These are phyloP conservation scores for Tupaia tana DNA, from an alignment of 2,113 vertebrate species.

Conservation along the genomic window DNA sequence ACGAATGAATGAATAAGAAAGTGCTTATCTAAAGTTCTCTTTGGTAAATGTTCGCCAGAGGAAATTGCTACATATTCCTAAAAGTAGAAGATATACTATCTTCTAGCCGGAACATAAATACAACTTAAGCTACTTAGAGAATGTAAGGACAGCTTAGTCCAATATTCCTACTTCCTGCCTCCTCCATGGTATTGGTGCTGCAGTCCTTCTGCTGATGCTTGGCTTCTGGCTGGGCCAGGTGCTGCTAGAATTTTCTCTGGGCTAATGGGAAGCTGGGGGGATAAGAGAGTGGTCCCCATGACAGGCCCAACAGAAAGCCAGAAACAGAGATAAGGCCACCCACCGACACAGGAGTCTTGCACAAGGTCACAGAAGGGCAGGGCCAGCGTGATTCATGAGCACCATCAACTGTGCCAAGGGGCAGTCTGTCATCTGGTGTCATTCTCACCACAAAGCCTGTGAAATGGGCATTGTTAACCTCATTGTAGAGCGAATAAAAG, in stretches of 20 bases:
- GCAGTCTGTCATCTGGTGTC: background rate
- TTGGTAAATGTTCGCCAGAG: background rate
- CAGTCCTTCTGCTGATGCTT: background rate
- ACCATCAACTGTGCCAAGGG: background rate
- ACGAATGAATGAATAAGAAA: background rate
- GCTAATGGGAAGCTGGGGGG: background rate
- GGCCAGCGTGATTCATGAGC: background rate
- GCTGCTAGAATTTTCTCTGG: background rate
- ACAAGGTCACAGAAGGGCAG: background rate
- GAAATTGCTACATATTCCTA: background rate
- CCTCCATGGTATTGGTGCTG: background rate
- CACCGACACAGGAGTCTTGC: background rate
- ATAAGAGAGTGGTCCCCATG: background rate
- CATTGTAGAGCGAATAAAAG: background rate
- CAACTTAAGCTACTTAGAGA: background rate
- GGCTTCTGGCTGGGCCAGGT: background rate
- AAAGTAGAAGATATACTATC: background rate
- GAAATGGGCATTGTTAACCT: background rate
- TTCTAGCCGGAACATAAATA: background rate
- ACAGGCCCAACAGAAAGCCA: background rate
- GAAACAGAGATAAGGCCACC: background rate
- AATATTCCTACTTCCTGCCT: background rate
- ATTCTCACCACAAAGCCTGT: background rate
- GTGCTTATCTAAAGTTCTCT: background rate
- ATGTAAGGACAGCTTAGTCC: background rate